Evolutionary conservation across 1,140 invertebrate genomes (phyloP).

Genomic region (Papilio xuthus): DNA sequence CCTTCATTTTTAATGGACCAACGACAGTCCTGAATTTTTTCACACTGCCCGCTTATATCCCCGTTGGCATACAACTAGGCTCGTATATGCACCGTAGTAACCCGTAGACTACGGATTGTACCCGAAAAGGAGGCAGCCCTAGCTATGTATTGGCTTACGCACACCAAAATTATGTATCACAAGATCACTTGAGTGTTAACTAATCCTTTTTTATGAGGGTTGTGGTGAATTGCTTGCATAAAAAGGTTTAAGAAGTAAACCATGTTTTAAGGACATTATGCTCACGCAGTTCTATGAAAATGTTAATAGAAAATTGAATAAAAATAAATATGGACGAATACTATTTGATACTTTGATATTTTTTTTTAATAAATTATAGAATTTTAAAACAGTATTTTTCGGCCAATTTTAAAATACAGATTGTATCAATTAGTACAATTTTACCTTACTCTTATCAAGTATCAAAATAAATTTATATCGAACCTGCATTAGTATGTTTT

Average conservation of each 20-base stretch:
- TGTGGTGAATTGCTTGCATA: slow-evolving; percentile 11
- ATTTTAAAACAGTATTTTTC: too few relatives aligned
- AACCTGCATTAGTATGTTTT: background rate
- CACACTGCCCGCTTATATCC: background rate
- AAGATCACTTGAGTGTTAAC: slow-evolving; percentile 31
- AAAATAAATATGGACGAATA: too few relatives aligned
- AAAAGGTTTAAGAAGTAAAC: slow-evolving; percentile 18
- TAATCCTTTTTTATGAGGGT: slow-evolving; percentile 37
- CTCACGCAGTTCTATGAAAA: background rate
- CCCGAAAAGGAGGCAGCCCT: background rate
- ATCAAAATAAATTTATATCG: too few relatives aligned
- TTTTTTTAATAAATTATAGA: too few relatives aligned
- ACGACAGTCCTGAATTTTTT: background rate
- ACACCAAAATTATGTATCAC: slow-evolving; percentile 31
- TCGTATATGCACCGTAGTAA: background rate
- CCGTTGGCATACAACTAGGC: background rate
- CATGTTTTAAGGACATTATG: background rate
- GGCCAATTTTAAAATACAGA: too few relatives aligned
- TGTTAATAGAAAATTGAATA: background rate
- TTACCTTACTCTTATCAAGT: too few relatives aligned
- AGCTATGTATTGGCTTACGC: slow-evolving; percentile 4
- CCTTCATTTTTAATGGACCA: background rate
- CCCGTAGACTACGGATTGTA: background rate
- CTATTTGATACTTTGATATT: too few relatives aligned
- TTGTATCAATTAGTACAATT: too few relatives aligned